phyloP scores from a whole-genome alignment of 2,888 invertebrate species.

The Mechanitis messenoides region DNA sequence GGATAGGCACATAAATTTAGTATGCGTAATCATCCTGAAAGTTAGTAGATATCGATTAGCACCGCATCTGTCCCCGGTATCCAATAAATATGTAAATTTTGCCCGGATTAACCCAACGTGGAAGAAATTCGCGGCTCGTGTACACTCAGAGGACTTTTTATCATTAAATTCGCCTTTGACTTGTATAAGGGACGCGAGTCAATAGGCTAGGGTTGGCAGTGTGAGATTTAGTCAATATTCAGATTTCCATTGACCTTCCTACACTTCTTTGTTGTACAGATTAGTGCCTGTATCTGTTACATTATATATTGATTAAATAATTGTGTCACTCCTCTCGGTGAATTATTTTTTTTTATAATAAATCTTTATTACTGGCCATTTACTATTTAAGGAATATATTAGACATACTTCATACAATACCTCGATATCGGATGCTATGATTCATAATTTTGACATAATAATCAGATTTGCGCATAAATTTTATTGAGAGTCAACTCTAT shows the following conservation, averaged over 20 bases:
- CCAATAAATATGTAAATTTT: conserved; percentile 69
- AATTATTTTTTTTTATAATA: too few relatives aligned
- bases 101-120: conserved; percentile 41
- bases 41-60: conserved; percentile 50
- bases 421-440: too few relatives aligned
- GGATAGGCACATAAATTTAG: conserved; percentile 16
- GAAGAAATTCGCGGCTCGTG: conserved; percentile 36
- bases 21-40: conserved; percentile 25
- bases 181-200: conserved; percentile 14
- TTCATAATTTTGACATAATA: too few relatives aligned
- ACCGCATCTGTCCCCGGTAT: conserved; percentile 50
- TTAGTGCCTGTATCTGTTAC: too few relatives aligned
- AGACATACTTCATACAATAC: too few relatives aligned
- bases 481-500: too few relatives aligned
- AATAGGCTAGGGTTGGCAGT: conserved; percentile 14
- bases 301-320: too few relatives aligned
- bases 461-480: too few relatives aligned
- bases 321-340: too few relatives aligned
- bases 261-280: too few relatives aligned
- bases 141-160: conserved; percentile 29
- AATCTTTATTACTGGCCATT: too few relatives aligned
- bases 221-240: background rate
- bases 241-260: background rate
- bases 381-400: too few relatives aligned
- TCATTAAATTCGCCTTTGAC: conserved; percentile 30